phyloP scores from a whole-genome alignment of 2,113 vertebrate species.

The Saccopteryx bilineata region DNA sequence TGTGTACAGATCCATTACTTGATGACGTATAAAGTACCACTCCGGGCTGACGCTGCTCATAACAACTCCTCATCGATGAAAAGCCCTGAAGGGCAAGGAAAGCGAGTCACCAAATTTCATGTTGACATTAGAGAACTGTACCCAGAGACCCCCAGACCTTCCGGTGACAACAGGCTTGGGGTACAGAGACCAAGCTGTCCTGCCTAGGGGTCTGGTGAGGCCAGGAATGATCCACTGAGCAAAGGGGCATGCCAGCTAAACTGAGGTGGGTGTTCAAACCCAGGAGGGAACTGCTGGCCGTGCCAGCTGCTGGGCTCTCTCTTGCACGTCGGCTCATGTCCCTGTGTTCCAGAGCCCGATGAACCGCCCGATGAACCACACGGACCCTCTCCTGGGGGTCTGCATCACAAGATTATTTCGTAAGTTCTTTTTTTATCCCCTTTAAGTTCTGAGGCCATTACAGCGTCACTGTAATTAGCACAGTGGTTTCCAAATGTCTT shows the following conservation, averaged over 20 bases:
- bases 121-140: background rate
- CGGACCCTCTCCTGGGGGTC: background rate
- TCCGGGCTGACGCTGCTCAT: background rate
- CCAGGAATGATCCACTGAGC: background rate
- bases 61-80: background rate
- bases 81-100: background rate
- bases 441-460: background rate
- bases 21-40: background rate
- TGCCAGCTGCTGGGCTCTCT: rapidly evolving
- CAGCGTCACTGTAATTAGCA: background rate
- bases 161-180: background rate
- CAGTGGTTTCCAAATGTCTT: background rate
- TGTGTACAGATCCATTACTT: background rate
- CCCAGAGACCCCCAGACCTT: background rate
- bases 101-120: background rate
- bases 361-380: background rate
- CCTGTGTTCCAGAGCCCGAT: background rate
- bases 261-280: background rate
- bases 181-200: background rate
- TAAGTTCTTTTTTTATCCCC: background rate
- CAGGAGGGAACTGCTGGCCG: background rate
- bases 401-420: background rate
- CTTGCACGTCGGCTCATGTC: background rate
- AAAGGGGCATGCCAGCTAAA: background rate
- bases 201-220: background rate